Evolutionary conservation across 2,888 invertebrate genomes (phyloP), one percentile per base, ranked within the genome.

Genomic region (Temnothorax rugatulus): DNA sequence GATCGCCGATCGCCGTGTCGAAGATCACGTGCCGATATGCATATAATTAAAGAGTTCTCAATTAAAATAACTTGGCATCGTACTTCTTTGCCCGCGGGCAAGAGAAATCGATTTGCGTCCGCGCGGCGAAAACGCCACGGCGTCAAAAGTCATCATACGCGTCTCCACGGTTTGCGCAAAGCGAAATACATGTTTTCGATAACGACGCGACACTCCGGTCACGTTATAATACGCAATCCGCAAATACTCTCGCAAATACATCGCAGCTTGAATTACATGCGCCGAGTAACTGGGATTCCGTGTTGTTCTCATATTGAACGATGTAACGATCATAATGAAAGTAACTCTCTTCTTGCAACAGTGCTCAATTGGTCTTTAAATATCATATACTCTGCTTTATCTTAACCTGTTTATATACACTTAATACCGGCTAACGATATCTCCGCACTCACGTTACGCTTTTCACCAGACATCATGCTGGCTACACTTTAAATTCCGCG

Each of bases 11-110:
- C 47, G 41, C 47, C 63, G 25, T 41, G 76, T 76, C 64, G 38
- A 76, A 63, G 57, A 76, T 76, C 61, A 76, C 38, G 75, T 63
- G 18, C 50, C 63, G 63, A 76, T 76, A 50, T 61, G 75, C 38
- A 47, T 68, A 61, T 63, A 75, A 75, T 75, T 63, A 50, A 52
- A 15, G 9, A 15, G n/a, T 63, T 38, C 50, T 63, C 34, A 61
- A 74, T 74, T 74, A 76, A 76, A 76, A 63, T 63, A 52, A 63
- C 34, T 29, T 29, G 47, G 47, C 44, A 25, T 1, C 61, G 64
- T 15, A 21, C 47, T 9, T 34, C 47, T 54, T 41, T 13, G 47
- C 47, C 66, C 25, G 59, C 21, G n/a, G 15, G n/a, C 41, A 7
- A n/a, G 57, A 74, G 73, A 74, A 74, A 74, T 74, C 73, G 44